Evolutionary conservation across 2,113 vertebrate species (phyloP).

Genomic region (Sminthopsis crassicaudata): DNA sequence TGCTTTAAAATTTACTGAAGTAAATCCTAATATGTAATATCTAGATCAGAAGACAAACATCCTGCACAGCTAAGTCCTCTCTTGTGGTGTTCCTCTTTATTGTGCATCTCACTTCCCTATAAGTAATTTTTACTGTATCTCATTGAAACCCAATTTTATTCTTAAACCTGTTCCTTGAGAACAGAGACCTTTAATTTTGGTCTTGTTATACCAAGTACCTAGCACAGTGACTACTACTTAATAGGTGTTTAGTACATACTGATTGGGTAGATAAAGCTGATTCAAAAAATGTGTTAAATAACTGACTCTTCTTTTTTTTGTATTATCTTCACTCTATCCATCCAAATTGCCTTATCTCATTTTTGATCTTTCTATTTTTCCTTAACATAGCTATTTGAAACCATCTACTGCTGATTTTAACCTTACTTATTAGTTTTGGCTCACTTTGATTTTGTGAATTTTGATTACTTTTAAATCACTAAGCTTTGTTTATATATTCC

Average conservation of each 20-base stretch:
- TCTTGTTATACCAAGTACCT: background rate
- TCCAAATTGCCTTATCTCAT: background rate
- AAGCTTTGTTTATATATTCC: background rate
- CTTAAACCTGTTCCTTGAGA: background rate
- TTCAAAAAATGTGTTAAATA: background rate
- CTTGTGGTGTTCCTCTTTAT: background rate
- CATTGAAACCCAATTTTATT: background rate
- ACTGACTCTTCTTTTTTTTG: background rate
- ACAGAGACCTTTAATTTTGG: background rate
- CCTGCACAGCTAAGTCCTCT: background rate
- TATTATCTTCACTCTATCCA: background rate
- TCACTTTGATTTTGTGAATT: background rate
- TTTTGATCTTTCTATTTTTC: background rate
- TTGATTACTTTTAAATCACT: background rate
- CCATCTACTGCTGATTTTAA: background rate
- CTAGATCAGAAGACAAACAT: background rate
- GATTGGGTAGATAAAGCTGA: background rate
- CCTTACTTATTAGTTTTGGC: background rate
- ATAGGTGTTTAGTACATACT: background rate
- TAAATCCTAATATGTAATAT: background rate
- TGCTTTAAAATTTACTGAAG: background rate
- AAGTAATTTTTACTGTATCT: background rate
- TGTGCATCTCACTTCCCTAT: background rate
- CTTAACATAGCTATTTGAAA: background rate
- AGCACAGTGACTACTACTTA: background rate